Evolutionary conservation across 2,888 invertebrate genomes (phyloP), one percentile per base, ranked within the genome.

Genomic region (Agrypnus murinus): DNA sequence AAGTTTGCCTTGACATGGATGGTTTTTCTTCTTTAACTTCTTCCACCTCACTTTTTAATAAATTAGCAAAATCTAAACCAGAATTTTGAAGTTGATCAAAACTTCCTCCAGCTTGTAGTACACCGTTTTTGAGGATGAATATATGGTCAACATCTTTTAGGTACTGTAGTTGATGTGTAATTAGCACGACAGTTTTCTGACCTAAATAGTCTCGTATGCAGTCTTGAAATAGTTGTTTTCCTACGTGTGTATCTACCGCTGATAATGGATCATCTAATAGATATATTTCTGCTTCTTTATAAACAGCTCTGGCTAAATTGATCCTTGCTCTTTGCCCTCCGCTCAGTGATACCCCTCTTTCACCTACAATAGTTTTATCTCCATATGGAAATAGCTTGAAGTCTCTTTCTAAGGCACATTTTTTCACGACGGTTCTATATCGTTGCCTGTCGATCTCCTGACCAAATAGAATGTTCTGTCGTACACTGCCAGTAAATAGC

Each of bases 131-230:
- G 43, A 89, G 77, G 58, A 91, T 83, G 19, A 91, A 81, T 53
- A 89, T 88, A 86, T 88, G 82, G 59, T 86, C 83, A 12, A 86
- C 84, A 40, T 89, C 87, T 77, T 90, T 90, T 5, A 93, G 86
- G 76, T 93, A 95, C 82, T 96, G 95, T 60, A 95, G 84, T 82
- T 96, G 96, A 86, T 96, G 95, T 0, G 95, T 96, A 2, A 94
- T 92, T 65, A 95, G 85, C 50, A 95, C 87, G 0, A 92, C 90
- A 4, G 93, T 92, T 82, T 93, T 92, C n/a, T 89, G 88, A 38
- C 87, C 87, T 65, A 95, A 83, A 77, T 88, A 87, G 78, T 85
- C 86, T 63, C 80, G 84, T 40, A 92, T 89, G 78, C 92, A 93
- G 81, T 89, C 88, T 75, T 92, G 90, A 83, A 93, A 93, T 43